A percentile compares a stretch with the other conserved stretches of the same genome.
Conservation (phyloP, 2,888 invertebrate species). For the Leptopterna dolabrata region DNA sequence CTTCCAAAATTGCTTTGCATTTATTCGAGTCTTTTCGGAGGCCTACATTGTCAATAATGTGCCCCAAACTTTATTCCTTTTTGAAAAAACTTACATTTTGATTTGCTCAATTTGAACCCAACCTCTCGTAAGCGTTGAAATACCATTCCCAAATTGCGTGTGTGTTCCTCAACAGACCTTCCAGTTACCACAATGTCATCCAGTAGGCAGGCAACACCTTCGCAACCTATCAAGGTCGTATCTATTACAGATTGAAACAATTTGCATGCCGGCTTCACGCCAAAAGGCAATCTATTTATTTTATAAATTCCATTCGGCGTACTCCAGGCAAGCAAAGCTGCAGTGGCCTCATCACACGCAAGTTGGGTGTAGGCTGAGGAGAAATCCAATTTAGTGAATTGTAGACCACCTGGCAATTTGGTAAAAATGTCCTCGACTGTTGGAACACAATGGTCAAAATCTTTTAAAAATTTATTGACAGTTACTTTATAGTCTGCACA, state of each 20-base stretch:
- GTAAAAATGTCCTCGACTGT: neutral
- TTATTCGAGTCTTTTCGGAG: neutral
- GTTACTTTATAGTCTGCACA: too few relatives aligned
- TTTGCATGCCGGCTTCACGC: too few relatives aligned
- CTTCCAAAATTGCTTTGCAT: neutral
- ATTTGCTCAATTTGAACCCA: neutral
- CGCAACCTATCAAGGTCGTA: conserved; percentile 8
- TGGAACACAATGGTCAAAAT: too few relatives aligned
- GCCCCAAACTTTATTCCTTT: neutral
- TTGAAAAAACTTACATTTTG: too few relatives aligned
- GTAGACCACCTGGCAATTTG: neutral
- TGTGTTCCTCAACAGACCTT: neutral
- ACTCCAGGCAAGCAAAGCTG: neutral
- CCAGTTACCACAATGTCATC: conserved; percentile 20
- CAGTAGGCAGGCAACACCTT: neutral
- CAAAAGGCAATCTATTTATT: conserved; percentile 3
- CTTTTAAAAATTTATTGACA: too few relatives aligned
- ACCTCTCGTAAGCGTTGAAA: neutral
- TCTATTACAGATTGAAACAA: neutral
- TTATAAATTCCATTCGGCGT: too few relatives aligned
- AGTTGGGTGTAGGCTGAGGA: neutral
- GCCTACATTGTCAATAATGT: neutral
- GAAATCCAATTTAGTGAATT: neutral
- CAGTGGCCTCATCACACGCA: too few relatives aligned
- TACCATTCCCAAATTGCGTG: neutral